Conservation (phyloP, 2,797 vertebrate species). For the Pseudochromis fuscus region DNA sequence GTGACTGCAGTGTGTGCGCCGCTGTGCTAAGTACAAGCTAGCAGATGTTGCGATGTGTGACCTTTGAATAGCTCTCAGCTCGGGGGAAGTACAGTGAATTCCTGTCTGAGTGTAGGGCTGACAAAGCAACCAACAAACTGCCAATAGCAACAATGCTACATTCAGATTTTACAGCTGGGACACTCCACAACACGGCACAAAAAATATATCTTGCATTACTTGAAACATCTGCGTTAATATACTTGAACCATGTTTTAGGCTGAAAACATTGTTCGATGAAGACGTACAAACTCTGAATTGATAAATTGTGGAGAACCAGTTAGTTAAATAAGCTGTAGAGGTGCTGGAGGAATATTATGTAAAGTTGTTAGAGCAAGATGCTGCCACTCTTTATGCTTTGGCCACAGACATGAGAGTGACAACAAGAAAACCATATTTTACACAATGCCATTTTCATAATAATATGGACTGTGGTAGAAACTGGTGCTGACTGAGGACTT, state of each 20-base stretch:
- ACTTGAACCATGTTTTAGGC: background rate
- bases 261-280: no score
- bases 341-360: no score
- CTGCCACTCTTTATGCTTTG: background rate
- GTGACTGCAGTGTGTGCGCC: background rate
- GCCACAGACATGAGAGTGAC: background rate
- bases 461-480: background rate
- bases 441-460: background rate
- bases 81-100: background rate
- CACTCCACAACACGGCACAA: no score
- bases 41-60: background rate
- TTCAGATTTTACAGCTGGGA: background rate
- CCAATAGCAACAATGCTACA: background rate
- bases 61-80: background rate
- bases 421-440: background rate
- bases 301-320: no score
- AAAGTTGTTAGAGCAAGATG: background rate
- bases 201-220: no score
- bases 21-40: no score
- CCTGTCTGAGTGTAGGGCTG: no score
- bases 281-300: no score
- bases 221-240: background rate
- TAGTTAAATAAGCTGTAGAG: no score
- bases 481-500: background rate
- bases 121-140: no score